phyloP scores from a whole-genome alignment of 37 sponge, comb jelly and placozoan species.

The Tethya wilhelma region DNA sequence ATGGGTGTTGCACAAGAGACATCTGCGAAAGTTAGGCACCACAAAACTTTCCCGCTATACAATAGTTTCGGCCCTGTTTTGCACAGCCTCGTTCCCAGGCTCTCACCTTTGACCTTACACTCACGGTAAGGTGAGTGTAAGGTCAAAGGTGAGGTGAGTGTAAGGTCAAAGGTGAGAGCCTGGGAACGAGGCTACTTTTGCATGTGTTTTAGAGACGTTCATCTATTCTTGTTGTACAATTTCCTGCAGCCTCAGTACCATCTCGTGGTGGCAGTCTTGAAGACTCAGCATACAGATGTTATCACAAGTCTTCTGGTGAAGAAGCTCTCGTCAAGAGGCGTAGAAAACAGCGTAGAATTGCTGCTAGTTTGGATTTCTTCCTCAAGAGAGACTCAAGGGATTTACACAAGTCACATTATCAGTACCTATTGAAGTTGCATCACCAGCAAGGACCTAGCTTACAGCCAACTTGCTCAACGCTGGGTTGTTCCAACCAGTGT shows the following conservation, averaged over 20 bases:
- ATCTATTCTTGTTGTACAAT: too few relatives aligned
- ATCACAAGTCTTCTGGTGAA: slow-evolving; percentile 52
- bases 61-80: background rate
- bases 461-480: slow-evolving; percentile 7
- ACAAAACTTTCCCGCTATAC: too few relatives aligned
- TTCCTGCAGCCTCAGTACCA: slow-evolving; percentile 19
- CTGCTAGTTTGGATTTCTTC: slow-evolving; percentile 41
- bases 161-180: too few relatives aligned
- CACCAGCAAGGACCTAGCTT: background rate
- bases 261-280: slow-evolving; percentile 26
- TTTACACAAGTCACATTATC: slow-evolving; percentile 42
- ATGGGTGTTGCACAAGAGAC: too few relatives aligned
- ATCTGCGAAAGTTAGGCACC: too few relatives aligned
- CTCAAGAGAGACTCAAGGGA: slow-evolving; percentile 19
- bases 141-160: too few relatives aligned
- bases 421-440: slow-evolving; percentile 47
- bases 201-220: too few relatives aligned
- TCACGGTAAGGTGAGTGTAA: background rate
- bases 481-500: slow-evolving; percentile 25
- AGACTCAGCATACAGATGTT: slow-evolving; percentile 50
- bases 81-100: too few relatives aligned
- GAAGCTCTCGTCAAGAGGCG: slow-evolving; percentile 53
- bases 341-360: slow-evolving; percentile 39
- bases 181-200: too few relatives aligned
- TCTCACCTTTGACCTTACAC: too few relatives aligned